Percentiles rank a stretch among this genome's conserved stretches.
Evolutionary conservation across 2,888 invertebrate genomes (phyloP).

Genomic region (Diogma glabrata): DNA sequence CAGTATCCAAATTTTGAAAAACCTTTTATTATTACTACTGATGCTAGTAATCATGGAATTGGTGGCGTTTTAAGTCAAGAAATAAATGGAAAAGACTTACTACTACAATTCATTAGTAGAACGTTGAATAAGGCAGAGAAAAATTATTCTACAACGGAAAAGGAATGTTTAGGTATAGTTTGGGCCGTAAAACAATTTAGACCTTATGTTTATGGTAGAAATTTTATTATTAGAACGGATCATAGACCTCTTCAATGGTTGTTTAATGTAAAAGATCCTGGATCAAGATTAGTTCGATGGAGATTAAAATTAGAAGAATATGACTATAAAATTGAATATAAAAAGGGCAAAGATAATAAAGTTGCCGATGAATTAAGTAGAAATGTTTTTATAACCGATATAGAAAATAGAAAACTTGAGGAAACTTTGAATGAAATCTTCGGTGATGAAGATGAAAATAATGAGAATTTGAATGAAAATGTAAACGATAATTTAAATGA

Average conservation of each 20-base stretch:
- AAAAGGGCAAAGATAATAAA: constrained; percentile 18
- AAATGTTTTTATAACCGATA: constrained; percentile 2
- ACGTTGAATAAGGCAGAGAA: constrained; percentile 11
- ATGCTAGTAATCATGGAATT: background rate
- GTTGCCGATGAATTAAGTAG: constrained; percentile 18
- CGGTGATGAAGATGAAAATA: no score
- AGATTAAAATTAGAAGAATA: constrained; percentile 22
- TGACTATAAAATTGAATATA: constrained; percentile 22
- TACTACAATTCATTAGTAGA: constrained; percentile 22
- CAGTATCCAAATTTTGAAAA: no score
- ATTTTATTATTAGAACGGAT: constrained; percentile 23
- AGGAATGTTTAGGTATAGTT: constrained; percentile 22
- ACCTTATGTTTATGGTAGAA: constrained; percentile 22
- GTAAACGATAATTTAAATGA: constrained; percentile 14
- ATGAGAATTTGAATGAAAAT: no score
- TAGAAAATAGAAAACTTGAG: constrained; percentile 1
- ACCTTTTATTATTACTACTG: no score
- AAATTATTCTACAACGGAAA: constrained; percentile 21
- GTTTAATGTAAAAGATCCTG: constrained; percentile 9
- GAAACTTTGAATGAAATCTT: background rate
- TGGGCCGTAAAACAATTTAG: constrained; percentile 21
- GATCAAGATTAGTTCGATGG: constrained; percentile 22
- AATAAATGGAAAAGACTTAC: constrained; percentile 16
- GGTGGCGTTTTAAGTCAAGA: background rate
- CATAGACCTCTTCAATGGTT: constrained; percentile 22